Evolutionary conservation across 2,797 vertebrate genomes (phyloP).

Genomic region (Cossypha caffra): DNA sequence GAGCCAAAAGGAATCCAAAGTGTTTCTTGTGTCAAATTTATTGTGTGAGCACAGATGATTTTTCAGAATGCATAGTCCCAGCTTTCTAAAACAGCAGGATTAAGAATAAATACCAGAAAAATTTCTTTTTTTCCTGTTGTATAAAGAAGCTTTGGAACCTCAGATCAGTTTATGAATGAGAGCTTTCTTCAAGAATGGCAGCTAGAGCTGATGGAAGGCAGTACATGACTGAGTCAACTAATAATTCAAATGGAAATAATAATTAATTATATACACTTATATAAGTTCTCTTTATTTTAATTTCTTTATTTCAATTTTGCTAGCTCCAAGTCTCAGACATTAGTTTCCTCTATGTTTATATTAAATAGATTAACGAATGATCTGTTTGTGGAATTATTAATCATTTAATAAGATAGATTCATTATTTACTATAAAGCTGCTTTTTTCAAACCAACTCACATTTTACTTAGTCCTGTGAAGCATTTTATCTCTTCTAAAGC

Average conservation of each 20-base stretch:
- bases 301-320: neutral
- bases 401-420: conserved; percentile 1
- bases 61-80: neutral
- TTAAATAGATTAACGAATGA: neutral
- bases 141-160: neutral
- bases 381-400: neutral
- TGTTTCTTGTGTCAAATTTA: neutral
- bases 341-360: neutral
- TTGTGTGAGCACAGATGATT: neutral
- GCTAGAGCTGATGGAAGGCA: neutral
- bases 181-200: neutral
- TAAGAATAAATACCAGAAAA: neutral
- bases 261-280: neutral
- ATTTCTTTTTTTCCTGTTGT: neutral
- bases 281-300: neutral
- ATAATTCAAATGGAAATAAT: neutral
- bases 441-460: neutral
- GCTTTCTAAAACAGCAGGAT: neutral
- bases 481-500: neutral
- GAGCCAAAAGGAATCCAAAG: neutral
- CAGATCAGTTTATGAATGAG: neutral
- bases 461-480: neutral
- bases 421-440: conserved; percentile 9
- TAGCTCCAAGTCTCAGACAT: neutral
- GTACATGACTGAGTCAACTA: neutral